These are phyloP conservation scores for Colletes gigas DNA, from an alignment of 1,140 invertebrate species.

Conservation along the genomic window DNA sequence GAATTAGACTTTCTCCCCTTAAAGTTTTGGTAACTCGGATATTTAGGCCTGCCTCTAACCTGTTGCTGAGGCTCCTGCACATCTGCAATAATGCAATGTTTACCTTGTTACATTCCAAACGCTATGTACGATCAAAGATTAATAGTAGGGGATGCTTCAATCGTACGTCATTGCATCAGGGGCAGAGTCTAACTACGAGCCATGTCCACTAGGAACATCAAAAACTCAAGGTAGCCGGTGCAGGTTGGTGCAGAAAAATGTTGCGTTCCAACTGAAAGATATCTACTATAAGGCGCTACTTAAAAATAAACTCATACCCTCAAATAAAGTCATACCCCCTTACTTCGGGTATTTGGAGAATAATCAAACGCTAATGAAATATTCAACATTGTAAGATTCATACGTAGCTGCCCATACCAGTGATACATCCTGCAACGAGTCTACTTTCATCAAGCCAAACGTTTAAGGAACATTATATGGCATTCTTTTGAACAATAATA, in stretches of 20 bases:
- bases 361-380: constrained; percentile 65
- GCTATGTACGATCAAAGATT: constrained; percentile 66
- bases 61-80: constrained; percentile 87
- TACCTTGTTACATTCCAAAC: constrained; percentile 79
- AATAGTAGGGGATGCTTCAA: constrained; percentile 64
- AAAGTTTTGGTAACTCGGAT: constrained; percentile 91
- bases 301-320: constrained; percentile 62
- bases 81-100: constrained; percentile 84
- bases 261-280: constrained; percentile 75
- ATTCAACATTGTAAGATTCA: constrained; percentile 59
- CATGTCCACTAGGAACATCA: constrained; percentile 64
- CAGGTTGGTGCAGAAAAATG: constrained; percentile 75
- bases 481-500: constrained; percentile 49
- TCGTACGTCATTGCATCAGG: constrained; percentile 61
- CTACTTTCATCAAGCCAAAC: constrained; percentile 70
- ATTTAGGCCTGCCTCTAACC: constrained; percentile 90
- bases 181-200: constrained; percentile 71
- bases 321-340: constrained; percentile 38
- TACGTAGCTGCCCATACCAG: constrained; percentile 66
- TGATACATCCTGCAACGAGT: constrained; percentile 67
- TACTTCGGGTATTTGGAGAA: constrained; percentile 48
- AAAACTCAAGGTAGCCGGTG: constrained; percentile 72
- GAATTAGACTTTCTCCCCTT: constrained; percentile 95
- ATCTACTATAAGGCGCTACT: constrained; percentile 71
- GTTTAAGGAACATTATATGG: constrained; percentile 59